phyloP scores from a whole-genome alignment of 1,140 invertebrate genomes.

The Aleiodes sp. region DNA sequence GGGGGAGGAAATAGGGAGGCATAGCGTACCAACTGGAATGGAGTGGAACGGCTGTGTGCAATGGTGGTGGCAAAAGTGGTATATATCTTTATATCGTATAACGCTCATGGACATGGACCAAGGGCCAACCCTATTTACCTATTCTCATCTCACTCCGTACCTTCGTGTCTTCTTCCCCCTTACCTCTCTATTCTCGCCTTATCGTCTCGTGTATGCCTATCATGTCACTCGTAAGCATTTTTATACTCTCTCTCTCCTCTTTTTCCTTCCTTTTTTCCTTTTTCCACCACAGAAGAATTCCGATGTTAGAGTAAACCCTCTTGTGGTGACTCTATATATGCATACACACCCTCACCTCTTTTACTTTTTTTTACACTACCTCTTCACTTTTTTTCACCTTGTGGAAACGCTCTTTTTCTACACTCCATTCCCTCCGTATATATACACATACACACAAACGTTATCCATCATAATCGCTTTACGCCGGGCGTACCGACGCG shows the following conservation, averaged over 20 bases:
- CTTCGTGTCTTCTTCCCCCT: not conserved
- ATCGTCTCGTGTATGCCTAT: not conserved
- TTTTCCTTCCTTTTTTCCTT: not conserved
- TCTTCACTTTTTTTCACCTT: not conserved
- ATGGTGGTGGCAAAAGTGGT: conserved; percentile 42
- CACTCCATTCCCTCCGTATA: conserved; percentile 8
- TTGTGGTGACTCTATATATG: conserved; percentile 11
- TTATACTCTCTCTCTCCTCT: not conserved
- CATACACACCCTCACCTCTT: not conserved
- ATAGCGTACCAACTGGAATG: conserved; percentile 53
- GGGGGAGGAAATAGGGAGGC: conserved; percentile 46
- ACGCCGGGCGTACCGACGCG: conserved; percentile 34
- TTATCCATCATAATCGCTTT: conserved; percentile 57
- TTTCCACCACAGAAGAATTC: conserved; percentile 2
- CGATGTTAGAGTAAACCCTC: conserved; percentile 4
- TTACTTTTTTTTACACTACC: conserved; percentile 15
- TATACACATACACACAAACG: conserved; percentile 29
- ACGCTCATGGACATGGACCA: conserved; percentile 5
- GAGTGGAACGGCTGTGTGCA: conserved; percentile 47
- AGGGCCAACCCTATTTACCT: conserved; percentile 18
- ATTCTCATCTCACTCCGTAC: conserved; percentile 4
- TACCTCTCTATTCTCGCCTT: not conserved
- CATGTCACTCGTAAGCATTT: not conserved
- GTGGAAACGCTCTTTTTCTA: not conserved
- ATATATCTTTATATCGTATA: conserved; percentile 18